A percentile compares a stretch with the other conserved stretches of the same genome.
phyloP scores from a whole-genome alignment of 2,888 invertebrate genomes.

The Tillus elongatus region DNA sequence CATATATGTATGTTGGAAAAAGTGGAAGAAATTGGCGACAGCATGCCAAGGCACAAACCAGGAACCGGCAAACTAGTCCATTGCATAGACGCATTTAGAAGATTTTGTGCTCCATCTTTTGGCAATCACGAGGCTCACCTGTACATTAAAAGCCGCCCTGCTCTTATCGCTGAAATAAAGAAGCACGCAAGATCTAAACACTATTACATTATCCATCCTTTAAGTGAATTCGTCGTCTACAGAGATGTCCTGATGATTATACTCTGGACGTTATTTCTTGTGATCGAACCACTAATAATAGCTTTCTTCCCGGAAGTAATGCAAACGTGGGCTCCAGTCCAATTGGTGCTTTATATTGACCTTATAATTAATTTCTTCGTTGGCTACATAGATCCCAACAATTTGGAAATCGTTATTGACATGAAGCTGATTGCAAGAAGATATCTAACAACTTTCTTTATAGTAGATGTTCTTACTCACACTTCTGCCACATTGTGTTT shows the following conservation, averaged over 20 bases:
- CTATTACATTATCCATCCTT: slow-evolving; percentile 2
- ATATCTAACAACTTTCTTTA: not conserved
- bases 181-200: not conserved
- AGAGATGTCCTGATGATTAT: not conserved
- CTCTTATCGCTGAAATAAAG: not conserved
- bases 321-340: not conserved
- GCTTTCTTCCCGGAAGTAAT: not conserved
- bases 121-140: not conserved
- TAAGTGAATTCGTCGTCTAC: not conserved
- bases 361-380: not conserved
- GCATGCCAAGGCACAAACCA: no score
- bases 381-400: not conserved
- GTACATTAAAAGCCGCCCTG: not conserved
- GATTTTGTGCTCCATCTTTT: not conserved
- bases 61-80: no score
- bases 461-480: not conserved
- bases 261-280: not conserved
- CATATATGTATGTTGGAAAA: no score
- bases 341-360: not conserved
- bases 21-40: no score
- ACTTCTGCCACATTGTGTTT: no score
- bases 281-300: not conserved
- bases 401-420: not conserved
- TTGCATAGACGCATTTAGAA: no score
- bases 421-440: not conserved